Base-by-base conservation (phyloP, 1,140 invertebrate genomes). In the Colletes latitarsis region DNA sequence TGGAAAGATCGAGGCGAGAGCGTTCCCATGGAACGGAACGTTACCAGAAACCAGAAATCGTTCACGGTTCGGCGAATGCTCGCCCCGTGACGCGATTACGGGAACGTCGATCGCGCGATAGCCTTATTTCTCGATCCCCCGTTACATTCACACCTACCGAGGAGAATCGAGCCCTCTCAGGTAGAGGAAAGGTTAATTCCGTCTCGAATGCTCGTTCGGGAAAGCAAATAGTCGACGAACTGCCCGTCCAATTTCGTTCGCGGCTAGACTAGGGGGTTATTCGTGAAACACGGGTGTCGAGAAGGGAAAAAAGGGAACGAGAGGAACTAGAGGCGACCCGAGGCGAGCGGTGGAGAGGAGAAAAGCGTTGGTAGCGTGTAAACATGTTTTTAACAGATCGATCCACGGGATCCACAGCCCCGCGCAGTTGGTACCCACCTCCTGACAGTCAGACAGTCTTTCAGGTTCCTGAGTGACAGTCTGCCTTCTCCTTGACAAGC, bases 401-500 rank as follows among this genome's bases (percentile, higher is more conserved):
- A 88, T 88, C 79, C 86, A 84, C 68, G 78, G 70, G 73, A 21
- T 41, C 60, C 53, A 69, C 57, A 9, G 57, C 10, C 49, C 63
- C 68, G 68, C 58, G 58, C 8, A 17, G 17, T 14, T 30, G 62
- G 69, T 70, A 71, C 75, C 60, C 53, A 82, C 74, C 77, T 81
- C 52, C 84, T 76, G 82, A 87, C 84, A 86, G 84, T 78, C 82
- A 84, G 74, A 83, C 86, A 80, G 77, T 86, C 82, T 87, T 84
- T 87, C 84, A 63, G 66, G 64, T 82, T 82, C 67, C 85, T 83
- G 86, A 87, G 85, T 82, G 86, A 83, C 87, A 81, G 86, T 83
- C 83, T 72, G 86, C 83, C 73, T 84, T 88, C 81, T 69, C 57
- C 90, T 89, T 91, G 92, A 93, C 92, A 92, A 90, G 88, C 90